phyloP scores from a whole-genome alignment of 2,888 invertebrate genomes.

The Plemyria rubiginata region DNA sequence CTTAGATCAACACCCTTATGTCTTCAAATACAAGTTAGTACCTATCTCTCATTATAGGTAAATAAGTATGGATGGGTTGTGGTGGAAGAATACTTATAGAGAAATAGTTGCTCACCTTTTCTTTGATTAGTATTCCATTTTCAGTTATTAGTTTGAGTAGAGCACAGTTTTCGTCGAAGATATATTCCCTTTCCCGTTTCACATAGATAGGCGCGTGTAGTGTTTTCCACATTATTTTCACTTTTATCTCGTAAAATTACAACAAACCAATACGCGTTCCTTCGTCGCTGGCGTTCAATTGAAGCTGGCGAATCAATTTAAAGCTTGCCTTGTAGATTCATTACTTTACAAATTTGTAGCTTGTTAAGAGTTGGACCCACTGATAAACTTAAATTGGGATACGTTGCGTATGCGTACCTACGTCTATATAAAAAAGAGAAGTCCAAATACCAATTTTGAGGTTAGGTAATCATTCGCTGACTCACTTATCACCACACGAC shows the following conservation, averaged over 20 bases:
- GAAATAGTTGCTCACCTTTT: slow-evolving; percentile 35
- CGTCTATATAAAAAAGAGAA: too few relatives aligned
- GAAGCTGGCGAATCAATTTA: slow-evolving; percentile 39
- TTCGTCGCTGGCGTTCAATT: slow-evolving; percentile 32
- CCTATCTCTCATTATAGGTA: too few relatives aligned
- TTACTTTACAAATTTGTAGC: slow-evolving; percentile 10
- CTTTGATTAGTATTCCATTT: slow-evolving; percentile 35
- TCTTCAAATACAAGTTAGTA: too few relatives aligned
- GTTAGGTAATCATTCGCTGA: too few relatives aligned
- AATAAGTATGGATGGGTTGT: too few relatives aligned
- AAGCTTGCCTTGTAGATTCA: slow-evolving; percentile 26
- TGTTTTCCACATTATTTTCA: slow-evolving; percentile 35
- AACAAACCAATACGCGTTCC: slow-evolving; percentile 13
- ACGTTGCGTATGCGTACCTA: background rate
- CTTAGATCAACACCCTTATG: too few relatives aligned
- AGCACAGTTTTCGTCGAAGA: slow-evolving; percentile 37
- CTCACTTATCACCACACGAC: too few relatives aligned
- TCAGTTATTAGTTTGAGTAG: slow-evolving; percentile 37
- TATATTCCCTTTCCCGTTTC: slow-evolving; percentile 21
- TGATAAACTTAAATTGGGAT: slow-evolving; percentile 20
- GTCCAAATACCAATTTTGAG: too few relatives aligned
- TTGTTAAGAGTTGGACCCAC: slow-evolving; percentile 18
- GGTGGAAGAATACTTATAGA: too few relatives aligned
- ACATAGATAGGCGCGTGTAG: slow-evolving; percentile 26
- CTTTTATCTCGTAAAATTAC: slow-evolving; percentile 8